Conservation (phyloP, 2,888 invertebrate genomes). For the Dolomedes plantarius region DNA sequence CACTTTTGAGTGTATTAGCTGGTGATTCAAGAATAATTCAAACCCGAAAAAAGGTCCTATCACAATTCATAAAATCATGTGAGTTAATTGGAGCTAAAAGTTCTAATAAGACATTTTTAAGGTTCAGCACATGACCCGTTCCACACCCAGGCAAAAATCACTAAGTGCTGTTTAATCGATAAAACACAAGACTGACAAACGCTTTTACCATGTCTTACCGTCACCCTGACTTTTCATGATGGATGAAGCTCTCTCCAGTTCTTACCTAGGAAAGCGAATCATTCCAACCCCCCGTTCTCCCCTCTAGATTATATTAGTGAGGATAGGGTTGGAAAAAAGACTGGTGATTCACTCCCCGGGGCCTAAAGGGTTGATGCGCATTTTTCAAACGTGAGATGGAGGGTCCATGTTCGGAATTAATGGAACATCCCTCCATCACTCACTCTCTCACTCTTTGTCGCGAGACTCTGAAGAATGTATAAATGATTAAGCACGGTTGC, state of each 20-base stretch:
- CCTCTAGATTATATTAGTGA: conserved; percentile 40
- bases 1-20: too few species aligned
- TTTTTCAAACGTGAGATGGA: conserved; percentile 46
- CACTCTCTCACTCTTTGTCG: conserved; percentile 2
- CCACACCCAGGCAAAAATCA: too few species aligned
- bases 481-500: conserved; percentile 8
- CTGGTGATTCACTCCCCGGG: conserved; percentile 50
- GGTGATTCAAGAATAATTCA: too few species aligned
- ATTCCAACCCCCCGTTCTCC: too few species aligned
- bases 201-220: conserved; percentile 2
- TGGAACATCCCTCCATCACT: conserved; percentile 6
- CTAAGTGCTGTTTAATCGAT: not conserved
- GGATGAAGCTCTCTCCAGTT: not conserved
- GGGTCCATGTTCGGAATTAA: conserved; percentile 48
- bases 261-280: not conserved
- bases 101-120: too few species aligned
- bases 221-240: not conserved
- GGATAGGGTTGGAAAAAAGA: conserved; percentile 48
- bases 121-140: too few species aligned
- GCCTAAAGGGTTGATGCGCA: conserved; percentile 58
- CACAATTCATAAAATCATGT: too few species aligned
- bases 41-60: too few species aligned
- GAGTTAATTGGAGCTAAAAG: too few species aligned
- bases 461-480: not conserved
- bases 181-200: not conserved